Evolutionary conservation across 2,888 invertebrate genomes (phyloP), one percentile per base, ranked within the genome.

Genomic region (Tineola bisselliella): DNA sequence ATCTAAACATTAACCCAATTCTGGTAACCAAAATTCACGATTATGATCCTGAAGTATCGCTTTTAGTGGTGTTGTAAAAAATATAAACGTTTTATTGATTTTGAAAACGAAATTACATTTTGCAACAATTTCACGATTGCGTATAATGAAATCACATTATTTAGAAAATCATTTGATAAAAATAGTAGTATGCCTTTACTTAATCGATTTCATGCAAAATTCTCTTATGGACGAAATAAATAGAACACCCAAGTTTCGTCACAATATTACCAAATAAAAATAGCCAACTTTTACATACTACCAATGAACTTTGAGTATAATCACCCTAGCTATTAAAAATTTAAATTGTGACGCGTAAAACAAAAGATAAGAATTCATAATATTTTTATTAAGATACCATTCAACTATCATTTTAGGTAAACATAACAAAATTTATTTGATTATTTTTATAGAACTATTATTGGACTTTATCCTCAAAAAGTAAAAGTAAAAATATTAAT

Each of bases 1-100:
- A 86, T 86, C 84, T 84, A 86, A 84, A 84, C 84, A 86, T 84
- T 86, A 84, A 86, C 86, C 86, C 84, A 80, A 79, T 82, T 84
- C 75, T 73, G 71, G 75, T 80, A 81, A 81, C 82, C 80, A 58
- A 58, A 58, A 58, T 58, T 33, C 58, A 58, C 58, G 58, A 58
- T 58, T 58, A 58, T 58, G 19, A 19, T n/a, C 8, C 58, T 15
- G 13, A 58, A 58, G 58, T 58, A 54, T 54, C 25, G 54, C 17
- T 18, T n/a, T 18, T 17, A 13, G 25, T 54, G 54, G 54, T 54
- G 25, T 13, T 48, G 54, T 18, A 54, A 54, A 54, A 54, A 54
- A 54, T 25, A 4, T 48, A 48, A 48, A 48, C 48, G 48, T 3
- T 48, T 48, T 48, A 48, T 48, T 38, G 38, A 1, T 38, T 38